Evolutionary conservation across 92 coral and sea anemone species (phyloP), one percentile per base, ranked within the genome.

Genomic region (Zoanthus sansibaricus): DNA sequence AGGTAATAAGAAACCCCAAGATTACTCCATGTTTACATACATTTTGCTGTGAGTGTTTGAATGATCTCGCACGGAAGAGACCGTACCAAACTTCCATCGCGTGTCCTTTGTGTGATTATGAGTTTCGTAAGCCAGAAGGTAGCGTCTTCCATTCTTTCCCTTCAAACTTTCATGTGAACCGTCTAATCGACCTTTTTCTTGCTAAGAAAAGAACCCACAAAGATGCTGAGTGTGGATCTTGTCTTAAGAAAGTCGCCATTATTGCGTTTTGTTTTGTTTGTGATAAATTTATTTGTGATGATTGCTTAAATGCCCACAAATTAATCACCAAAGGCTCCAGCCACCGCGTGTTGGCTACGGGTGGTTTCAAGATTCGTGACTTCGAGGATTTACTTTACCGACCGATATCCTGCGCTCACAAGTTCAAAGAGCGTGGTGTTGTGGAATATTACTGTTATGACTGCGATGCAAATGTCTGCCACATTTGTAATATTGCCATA

Each of bases 11-110:
- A 33, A 93, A 95, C 55, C 98, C 98, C 7, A 93, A 90, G 88
- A 89, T 95, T 47, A 91, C 98, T n/a, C 96, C 98, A 32, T 95
- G 98, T 91, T 79, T 95, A 56, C 98, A 95, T 82, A 89, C 98
- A 30, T 95, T 95, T 87, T 95, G 98, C 86, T 93, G 93, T 17
- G 98, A 95, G 69, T 95, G 98, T 79, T 90, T 95, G 88, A 95
- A 93, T 75, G 93, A 91, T 10, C 77, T 95, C 48, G 94, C 96
- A 14, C 67, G 88, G 76, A 91, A 93, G 76, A 91, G 98, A 82
- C 98, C 98, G 33, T 93, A 95, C 76, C 98, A 95, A 72, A 92
- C 91, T 44, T 72, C 75, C 66, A 87, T 95, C 87, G 96, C 89
- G 75, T 95, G 98, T 67, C 98, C 98, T 52, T 72, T 79, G 58